Evolutionary conservation across 2,888 invertebrate species (phyloP).

Genomic region (Branchinecta sandiegonensis): DNA sequence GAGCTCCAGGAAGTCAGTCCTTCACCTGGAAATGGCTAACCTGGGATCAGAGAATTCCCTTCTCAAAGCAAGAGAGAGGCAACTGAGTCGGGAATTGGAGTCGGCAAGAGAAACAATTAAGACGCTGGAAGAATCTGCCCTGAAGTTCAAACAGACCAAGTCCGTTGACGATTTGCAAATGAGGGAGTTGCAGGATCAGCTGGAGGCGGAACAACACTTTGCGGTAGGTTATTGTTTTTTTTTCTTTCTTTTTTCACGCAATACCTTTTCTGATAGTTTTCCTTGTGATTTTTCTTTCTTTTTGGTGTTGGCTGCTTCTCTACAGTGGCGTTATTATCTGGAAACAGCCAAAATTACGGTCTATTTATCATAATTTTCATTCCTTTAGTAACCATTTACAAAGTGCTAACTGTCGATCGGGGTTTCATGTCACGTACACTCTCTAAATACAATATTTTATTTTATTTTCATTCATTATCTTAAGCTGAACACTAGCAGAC

Average conservation of each 20-base stretch:
- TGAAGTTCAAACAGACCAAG: constrained; percentile 51
- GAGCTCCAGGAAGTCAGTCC: constrained; percentile 61
- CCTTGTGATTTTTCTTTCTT: too few species aligned
- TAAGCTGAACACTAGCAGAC: too few species aligned
- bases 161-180: constrained; percentile 55
- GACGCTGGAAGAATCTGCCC: constrained; percentile 57
- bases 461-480: too few species aligned
- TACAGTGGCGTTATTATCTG: too few species aligned
- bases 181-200: constrained; percentile 83
- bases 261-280: too few species aligned
- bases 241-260: constrained; percentile 18
- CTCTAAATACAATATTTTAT: too few species aligned
- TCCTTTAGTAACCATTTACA: too few species aligned
- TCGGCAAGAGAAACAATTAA: constrained; percentile 53
- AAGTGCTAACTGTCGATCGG: too few species aligned
- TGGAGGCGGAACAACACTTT: constrained; percentile 92
- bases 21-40: constrained; percentile 64
- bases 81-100: constrained; percentile 50
- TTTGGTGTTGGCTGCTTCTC: too few species aligned
- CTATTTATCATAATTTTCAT: too few species aligned
- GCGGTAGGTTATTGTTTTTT: constrained; percentile 41
- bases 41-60: constrained; percentile 54
- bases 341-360: too few species aligned
- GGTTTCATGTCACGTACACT: too few species aligned
- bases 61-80: constrained; percentile 54